phyloP scores from a whole-genome alignment of 2,113 vertebrate species.

The Aix galericulata region DNA sequence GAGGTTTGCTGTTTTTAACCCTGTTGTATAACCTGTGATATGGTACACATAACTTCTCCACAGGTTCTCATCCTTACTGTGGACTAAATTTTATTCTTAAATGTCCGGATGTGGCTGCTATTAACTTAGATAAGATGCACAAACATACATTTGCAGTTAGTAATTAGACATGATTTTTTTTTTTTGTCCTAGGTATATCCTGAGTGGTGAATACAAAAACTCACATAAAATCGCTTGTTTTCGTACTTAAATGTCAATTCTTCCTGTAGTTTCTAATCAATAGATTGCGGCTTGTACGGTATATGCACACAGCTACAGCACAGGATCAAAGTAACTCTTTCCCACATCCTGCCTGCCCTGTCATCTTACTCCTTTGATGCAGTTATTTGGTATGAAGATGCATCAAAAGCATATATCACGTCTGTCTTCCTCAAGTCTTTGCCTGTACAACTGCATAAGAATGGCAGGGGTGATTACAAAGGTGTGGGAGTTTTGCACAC shows the following conservation, averaged over 20 bases:
- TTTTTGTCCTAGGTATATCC: slow-evolving; percentile 1
- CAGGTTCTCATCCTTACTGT: neutral
- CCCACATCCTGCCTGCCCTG: neutral
- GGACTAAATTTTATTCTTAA: slow-evolving; percentile 2
- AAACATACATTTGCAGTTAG: neutral
- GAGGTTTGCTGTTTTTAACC: slow-evolving; percentile 3
- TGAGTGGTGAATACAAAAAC: slow-evolving; percentile 14
- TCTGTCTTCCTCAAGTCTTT: neutral
- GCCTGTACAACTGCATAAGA: neutral
- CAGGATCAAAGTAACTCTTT: neutral
- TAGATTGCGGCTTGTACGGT: neutral
- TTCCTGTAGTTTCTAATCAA: neutral
- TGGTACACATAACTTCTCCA: slow-evolving; percentile 5
- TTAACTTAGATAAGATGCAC: neutral
- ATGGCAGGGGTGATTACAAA: neutral
- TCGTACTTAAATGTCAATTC: neutral
- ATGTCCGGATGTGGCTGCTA: neutral
- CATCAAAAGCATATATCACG: neutral
- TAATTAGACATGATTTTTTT: neutral
- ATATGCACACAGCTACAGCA: rapidly evolving
- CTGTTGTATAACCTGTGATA: neutral
- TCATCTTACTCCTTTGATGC: neutral
- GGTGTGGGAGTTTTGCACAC: neutral
- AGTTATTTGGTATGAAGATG: neutral
- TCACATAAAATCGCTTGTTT: neutral